Percentiles rank a stretch among this genome's conserved stretches.
Conservation (phyloP, 2,797 vertebrate genomes). For the Myotis vivesi region DNA sequence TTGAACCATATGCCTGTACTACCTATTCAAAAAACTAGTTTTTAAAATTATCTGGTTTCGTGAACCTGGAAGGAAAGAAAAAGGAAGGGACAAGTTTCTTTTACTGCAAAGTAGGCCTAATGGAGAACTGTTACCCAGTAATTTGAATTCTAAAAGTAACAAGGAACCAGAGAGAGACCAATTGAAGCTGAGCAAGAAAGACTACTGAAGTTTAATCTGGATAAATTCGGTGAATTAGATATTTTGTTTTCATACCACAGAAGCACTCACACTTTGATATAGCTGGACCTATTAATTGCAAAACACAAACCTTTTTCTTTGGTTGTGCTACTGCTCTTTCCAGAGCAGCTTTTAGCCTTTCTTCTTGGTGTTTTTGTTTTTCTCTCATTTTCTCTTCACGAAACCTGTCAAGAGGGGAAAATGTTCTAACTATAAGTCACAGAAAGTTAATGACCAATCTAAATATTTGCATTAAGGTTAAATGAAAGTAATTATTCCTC, state of each 20-base stretch:
- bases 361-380: constrained; percentile 79
- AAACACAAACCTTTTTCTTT: constrained; percentile 81
- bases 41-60: neutral
- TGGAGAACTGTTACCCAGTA: neutral
- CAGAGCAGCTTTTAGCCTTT: constrained; percentile 76
- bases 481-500: neutral
- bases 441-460: neutral
- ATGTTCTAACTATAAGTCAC: neutral
- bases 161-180: neutral
- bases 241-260: neutral
- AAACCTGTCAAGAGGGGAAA: constrained; percentile 64
- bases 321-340: constrained; percentile 79
- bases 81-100: neutral
- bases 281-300: neutral
- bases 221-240: neutral
- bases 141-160: constrained; percentile 16
- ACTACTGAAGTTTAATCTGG: neutral
- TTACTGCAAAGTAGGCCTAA: neutral
- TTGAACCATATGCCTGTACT: neutral
- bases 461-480: neutral
- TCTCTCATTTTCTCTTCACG: constrained; percentile 80
- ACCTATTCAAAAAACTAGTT: neutral
- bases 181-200: neutral
- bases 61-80: neutral
- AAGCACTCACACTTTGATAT: neutral